Percentiles rank a stretch among this genome's conserved stretches.
Conservation (phyloP, 2,113 vertebrate species). For the Corvus hawaiiensis region DNA sequence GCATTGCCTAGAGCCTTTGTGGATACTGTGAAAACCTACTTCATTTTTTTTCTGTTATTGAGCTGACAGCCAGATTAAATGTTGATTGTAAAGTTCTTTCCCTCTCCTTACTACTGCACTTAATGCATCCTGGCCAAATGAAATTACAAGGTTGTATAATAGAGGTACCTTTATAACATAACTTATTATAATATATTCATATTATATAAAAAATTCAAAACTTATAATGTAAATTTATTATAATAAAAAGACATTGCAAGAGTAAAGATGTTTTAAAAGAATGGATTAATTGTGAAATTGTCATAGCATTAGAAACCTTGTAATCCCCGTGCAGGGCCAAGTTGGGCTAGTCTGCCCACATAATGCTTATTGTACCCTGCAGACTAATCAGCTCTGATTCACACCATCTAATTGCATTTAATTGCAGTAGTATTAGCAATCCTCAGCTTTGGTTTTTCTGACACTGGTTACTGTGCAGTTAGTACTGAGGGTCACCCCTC, state of each 20-base stretch:
- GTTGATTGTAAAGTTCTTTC: neutral
- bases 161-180: neutral
- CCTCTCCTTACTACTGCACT: neutral
- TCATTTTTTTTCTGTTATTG: neutral
- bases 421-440: neutral
- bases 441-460: neutral
- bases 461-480: neutral
- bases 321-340: neutral
- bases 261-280: neutral
- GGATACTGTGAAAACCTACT: neutral
- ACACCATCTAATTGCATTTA: neutral
- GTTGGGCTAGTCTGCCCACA: neutral
- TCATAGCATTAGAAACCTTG: neutral
- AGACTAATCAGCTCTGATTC: neutral
- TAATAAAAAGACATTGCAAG: neutral
- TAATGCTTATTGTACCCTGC: neutral
- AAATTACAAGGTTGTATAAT: neutral
- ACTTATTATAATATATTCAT: neutral
- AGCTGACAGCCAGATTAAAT: neutral
- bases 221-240: neutral
- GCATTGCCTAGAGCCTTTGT: neutral
- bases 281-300: neutral
- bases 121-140: neutral
- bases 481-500: neutral
- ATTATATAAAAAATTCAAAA: neutral